Evolutionary conservation across 2,113 vertebrate species (phyloP).

Genomic region (Micronycteris hirsuta): DNA sequence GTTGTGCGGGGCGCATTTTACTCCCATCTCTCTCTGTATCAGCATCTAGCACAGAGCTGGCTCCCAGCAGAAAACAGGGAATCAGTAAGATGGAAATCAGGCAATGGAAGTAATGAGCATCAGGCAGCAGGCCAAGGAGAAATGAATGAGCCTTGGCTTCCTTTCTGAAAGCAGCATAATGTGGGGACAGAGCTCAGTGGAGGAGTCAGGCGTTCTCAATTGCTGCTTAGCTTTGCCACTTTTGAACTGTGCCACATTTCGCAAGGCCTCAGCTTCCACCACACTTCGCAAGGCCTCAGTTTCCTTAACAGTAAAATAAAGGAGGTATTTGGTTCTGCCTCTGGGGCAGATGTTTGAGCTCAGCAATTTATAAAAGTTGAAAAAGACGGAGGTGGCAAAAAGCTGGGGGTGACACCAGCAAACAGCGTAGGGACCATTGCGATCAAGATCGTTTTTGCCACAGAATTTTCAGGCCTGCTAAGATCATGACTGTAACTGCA

Average conservation of each 20-base stretch:
- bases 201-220: neutral
- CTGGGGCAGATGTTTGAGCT: neutral
- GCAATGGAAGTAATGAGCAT: slow-evolving; percentile 13
- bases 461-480: neutral
- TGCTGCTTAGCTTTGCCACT: neutral
- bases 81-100: neutral
- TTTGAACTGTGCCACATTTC: neutral
- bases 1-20: neutral
- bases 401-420: neutral
- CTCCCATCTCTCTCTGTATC: neutral
- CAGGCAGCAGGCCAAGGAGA: slow-evolving; percentile 47
- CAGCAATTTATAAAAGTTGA: neutral
- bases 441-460: neutral
- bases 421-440: neutral
- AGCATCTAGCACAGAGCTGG: neutral
- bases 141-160: slow-evolving; percentile 42
- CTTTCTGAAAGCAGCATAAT: neutral
- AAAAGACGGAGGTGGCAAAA: neutral
- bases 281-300: neutral
- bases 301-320: slow-evolving; percentile 18
- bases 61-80: neutral
- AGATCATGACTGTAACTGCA: neutral
- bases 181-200: neutral
- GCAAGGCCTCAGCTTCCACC: too few relatives aligned
- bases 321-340: slow-evolving; percentile 23